phyloP scores from a whole-genome alignment of 2,888 invertebrate species.

The Zaprionus lineosus region DNA sequence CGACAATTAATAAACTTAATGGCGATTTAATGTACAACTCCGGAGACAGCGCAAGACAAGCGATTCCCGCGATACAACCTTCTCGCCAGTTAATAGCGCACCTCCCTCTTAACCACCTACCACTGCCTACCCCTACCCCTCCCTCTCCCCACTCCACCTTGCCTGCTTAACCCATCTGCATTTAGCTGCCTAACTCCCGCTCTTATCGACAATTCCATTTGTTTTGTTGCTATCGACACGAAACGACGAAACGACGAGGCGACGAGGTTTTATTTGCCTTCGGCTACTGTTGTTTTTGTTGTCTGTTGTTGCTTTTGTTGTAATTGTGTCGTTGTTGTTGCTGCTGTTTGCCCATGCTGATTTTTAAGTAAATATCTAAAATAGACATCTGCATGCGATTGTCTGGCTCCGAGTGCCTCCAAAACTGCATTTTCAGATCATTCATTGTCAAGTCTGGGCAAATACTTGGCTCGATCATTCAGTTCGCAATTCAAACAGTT shows the following conservation, averaged over 20 bases:
- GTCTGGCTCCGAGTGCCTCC: conserved; percentile 12
- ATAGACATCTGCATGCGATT: conserved; percentile 39
- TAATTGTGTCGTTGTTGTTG: conserved; percentile 14
- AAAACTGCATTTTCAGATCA: conserved; percentile 33
- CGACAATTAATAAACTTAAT: conserved; percentile 78
- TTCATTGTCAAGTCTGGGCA: conserved; percentile 33
- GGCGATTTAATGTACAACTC: conserved; percentile 73
- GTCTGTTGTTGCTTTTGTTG: conserved; percentile 2
- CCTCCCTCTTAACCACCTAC: not conserved
- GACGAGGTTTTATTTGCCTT: conserved; percentile 62
- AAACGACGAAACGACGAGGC: too few relatives aligned
- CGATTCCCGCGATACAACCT: conserved; percentile 15
- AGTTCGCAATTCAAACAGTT: conserved; percentile 19
- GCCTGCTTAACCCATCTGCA: too few relatives aligned
- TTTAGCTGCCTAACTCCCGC: too few relatives aligned
- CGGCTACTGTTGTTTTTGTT: conserved; percentile 2
- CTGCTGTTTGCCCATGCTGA: conserved; percentile 59
- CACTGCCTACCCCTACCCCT: not conserved
- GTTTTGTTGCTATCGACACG: conserved; percentile 56
- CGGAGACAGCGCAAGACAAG: conserved; percentile 17
- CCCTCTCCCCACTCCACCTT: conserved; percentile 1
- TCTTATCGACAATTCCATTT: too few relatives aligned
- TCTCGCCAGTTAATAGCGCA: not conserved
- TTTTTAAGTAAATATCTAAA: conserved; percentile 60
- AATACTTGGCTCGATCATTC: not conserved